Base-by-base conservation (phyloP, 1,140 invertebrate species). In the Cyclargus thomasi region DNA sequence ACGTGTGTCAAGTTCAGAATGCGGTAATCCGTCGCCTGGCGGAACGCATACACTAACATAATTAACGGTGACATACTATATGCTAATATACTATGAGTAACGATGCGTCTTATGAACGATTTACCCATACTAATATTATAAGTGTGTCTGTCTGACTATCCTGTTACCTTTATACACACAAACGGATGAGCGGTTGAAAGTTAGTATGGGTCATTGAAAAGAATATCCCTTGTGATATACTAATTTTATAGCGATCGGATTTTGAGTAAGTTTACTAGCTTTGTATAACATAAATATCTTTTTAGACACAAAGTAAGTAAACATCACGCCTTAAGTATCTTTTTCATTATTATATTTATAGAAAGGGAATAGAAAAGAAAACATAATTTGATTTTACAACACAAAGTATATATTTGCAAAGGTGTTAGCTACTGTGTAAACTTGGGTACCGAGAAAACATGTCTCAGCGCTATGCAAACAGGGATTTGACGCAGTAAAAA, bases 21-120 rank as follows among this genome's bases (percentile, higher is more conserved):
- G 14, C 39, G 1, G 53, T 55, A 55, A 55, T 59, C 55, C 55
- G 53, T 55, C 18, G 55, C 20, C 21, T 17, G n/a, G 5, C 55
- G 55, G 53, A 55, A 55, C 53, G 5, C 55, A 59, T 59, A 20
- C 55, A 59, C 20, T 59, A 21, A 59, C 55, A 59, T 59, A 59
- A 59, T 59, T 59, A 20, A 55, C 11, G 55, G 18, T 17, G 55
- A 22, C 55, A 59, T n/a, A 59, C n/a, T n/a, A 22, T 59, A 59
- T 59, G 55, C 18, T 59, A 59, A 59, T 59, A 59, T 59, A 21
- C 18, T 59, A 20, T 59, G 55, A 59, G 18, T 59, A 59, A 59
- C 21, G 55, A 17, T n/a, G n/a, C 16, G 53, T 6, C 2, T 47
- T 0, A 16, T 47, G 39, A 47, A 1, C 39, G 11, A 47, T 47